These are phyloP conservation scores for Cryptophagus acutangulus DNA, from an alignment of 2,888 invertebrate genomes.

Conservation along the genomic window DNA sequence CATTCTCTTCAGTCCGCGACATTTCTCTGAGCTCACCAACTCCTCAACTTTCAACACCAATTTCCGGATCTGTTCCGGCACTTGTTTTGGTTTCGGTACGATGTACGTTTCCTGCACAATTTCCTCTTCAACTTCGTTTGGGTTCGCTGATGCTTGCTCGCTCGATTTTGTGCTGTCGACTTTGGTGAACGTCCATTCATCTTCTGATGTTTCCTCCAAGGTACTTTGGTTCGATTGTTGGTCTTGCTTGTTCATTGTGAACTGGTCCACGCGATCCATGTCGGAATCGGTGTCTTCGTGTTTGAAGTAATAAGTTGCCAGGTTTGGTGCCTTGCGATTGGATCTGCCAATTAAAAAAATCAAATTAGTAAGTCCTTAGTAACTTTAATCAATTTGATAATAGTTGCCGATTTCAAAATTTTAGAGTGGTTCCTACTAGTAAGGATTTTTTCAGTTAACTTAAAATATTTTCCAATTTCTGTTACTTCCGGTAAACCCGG, in stretches of 20 bases:
- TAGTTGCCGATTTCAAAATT: too few relatives aligned
- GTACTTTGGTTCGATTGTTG: conserved; percentile 44
- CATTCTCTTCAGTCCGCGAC: conserved; percentile 47
- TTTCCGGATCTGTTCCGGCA: conserved; percentile 48
- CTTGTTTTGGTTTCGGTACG: conserved; percentile 36
- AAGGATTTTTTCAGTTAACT: too few relatives aligned
- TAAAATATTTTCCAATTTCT: too few relatives aligned
- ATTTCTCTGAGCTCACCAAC: conserved; percentile 56
- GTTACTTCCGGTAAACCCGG: too few relatives aligned
- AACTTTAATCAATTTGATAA: too few relatives aligned
- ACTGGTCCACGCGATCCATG: conserved; percentile 51
- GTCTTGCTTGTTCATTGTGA: conserved; percentile 21
- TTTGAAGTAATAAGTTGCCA: conserved; percentile 79
- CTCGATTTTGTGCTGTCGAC: conserved; percentile 37
- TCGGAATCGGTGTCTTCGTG: conserved; percentile 85
- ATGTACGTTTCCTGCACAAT: conserved; percentile 12
- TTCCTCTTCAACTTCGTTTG: conserved; percentile 21
- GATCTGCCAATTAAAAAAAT: too few relatives aligned
- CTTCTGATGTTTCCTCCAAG: conserved; percentile 58
- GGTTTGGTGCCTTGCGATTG: conserved; percentile 74
- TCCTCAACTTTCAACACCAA: conserved; percentile 77
- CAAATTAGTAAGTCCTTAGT: too few relatives aligned
- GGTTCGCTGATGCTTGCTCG: conserved; percentile 13
- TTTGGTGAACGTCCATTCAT: conserved; percentile 67
- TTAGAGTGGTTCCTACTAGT: too few relatives aligned